These are phyloP conservation scores for Polyommatus icarus DNA, from an alignment of 2,888 invertebrate genomes.

Conservation along the genomic window DNA sequence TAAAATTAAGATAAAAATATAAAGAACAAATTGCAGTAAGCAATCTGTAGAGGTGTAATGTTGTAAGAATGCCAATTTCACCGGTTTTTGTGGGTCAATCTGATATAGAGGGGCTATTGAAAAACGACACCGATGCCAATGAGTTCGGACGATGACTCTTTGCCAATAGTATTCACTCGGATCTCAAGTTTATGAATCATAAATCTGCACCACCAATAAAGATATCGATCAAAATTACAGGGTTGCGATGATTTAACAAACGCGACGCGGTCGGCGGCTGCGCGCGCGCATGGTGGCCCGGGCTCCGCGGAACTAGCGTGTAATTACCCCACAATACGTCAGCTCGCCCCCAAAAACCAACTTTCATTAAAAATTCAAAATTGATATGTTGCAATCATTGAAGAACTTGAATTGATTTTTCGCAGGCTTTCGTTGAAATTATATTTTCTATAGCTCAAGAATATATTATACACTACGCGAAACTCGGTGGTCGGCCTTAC, in stretches of 20 bases:
- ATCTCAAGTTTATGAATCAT: conserved; percentile 74
- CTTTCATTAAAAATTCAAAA: conserved; percentile 68
- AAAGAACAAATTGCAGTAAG: conserved; percentile 38
- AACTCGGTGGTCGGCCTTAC: not conserved
- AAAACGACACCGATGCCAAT: conserved; percentile 75
- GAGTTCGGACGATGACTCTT: conserved; percentile 48
- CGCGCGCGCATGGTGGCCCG: conserved; percentile 69
- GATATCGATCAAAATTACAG: conserved; percentile 81
- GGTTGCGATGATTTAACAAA: conserved; percentile 79
- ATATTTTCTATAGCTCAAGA: not conserved
- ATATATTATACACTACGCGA: too few species aligned
- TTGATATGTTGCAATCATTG: conserved; percentile 55
- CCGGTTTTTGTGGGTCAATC: conserved; percentile 71
- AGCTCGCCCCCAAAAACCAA: conserved; percentile 63
- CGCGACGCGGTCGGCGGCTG: conserved; percentile 64
- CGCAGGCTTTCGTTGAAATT: not conserved
- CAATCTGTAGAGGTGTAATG: conserved; percentile 50
- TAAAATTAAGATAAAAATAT: conserved; percentile 37
- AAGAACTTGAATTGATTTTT: conserved; percentile 16
- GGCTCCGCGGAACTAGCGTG: conserved; percentile 75
- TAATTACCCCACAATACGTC: conserved; percentile 70
- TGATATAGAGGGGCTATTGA: conserved; percentile 75
- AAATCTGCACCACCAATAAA: conserved; percentile 77
- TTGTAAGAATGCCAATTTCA: conserved; percentile 68
- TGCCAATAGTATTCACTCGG: conserved; percentile 64